Base-by-base conservation (phyloP, 2,888 invertebrate species). In the Campoplex capitator region DNA sequence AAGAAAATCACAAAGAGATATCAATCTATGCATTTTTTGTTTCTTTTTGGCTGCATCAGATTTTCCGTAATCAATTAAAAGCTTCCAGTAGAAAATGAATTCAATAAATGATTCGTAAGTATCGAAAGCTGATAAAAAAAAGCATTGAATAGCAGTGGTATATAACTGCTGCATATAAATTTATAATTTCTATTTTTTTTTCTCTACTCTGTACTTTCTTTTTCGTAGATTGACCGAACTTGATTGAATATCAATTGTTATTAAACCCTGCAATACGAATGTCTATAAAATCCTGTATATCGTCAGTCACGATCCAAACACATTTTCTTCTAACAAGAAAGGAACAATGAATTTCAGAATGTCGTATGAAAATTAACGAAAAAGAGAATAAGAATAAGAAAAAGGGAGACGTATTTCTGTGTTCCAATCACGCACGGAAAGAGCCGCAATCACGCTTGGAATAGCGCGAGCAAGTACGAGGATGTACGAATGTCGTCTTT, bases 361-460 rank as follows among this genome's bases (percentile, higher is more conserved):
- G 73, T 73, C 0, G 48, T 35, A 73, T 35, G 51, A 35, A 32
- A 68, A 45, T 18, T 7, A 45, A 73, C 28, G 45, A 42, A 68
- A 45, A 73, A 68, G 32, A 42, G 56, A 51, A 78, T 58, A 74
- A 51, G 38, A 58, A 8, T 13, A 54, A 13, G 45, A 68, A 74
- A 42, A 51, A 48, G 70, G 65, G 68, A 28, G 54, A 42, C 32
- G 56, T 80, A 73, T 67, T 65, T 83, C 76, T 23, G 71, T 76
- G 76, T 83, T 86, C 51, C 80, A 83, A 86, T 86, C 83, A 80
- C 77, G 67, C 80, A 73, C 42, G 76, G 65, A 13, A 28, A 38
- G 73, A 86, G 76, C 73, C 73, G 86, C 76, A 74, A 86, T 83
- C 76, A 83, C 73, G 67, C 76, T 79, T 51, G 75, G 42, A 42